phyloP scores from a whole-genome alignment of 2,797 vertebrate genomes.

The Alfaro cultratus region DNA sequence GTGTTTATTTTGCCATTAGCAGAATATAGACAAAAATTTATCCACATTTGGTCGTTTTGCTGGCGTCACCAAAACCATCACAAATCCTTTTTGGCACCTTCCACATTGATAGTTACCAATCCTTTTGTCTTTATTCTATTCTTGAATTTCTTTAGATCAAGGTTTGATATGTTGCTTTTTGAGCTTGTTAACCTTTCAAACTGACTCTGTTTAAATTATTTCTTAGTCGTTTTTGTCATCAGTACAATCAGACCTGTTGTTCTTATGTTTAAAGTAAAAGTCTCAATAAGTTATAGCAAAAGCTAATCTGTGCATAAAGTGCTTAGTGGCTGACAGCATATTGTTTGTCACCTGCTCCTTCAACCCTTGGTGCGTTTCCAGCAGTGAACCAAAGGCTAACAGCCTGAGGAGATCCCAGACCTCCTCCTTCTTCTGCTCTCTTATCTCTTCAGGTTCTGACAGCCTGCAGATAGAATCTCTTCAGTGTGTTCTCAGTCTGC shows the following conservation, averaged over 20 bases:
- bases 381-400: not conserved
- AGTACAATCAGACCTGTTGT: not conserved
- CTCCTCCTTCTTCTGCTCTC: not conserved
- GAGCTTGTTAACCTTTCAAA: too few relatives aligned
- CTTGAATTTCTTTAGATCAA: not conserved
- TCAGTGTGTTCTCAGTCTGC: not conserved
- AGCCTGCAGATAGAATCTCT: not conserved
- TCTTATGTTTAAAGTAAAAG: not conserved
- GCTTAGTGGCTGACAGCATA: not conserved
- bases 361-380: not conserved
- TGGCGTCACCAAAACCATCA: too few relatives aligned
- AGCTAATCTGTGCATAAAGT: not conserved
- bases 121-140: not conserved
- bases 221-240: not conserved
- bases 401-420: not conserved
- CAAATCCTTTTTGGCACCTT: not conserved
- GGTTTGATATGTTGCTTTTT: too few relatives aligned
- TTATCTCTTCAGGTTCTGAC: not conserved
- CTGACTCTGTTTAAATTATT: too few relatives aligned
- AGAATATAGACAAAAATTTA: too few relatives aligned
- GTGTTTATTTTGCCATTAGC: too few relatives aligned
- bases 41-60: too few relatives aligned
- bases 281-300: not conserved
- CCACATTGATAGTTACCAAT: not conserved
- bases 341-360: conserved; percentile 1